A percentile compares a stretch with the other conserved stretches of the same genome.
Evolutionary conservation across 2,113 vertebrate species (phyloP).

Genomic region (Candoia aspera): DNA sequence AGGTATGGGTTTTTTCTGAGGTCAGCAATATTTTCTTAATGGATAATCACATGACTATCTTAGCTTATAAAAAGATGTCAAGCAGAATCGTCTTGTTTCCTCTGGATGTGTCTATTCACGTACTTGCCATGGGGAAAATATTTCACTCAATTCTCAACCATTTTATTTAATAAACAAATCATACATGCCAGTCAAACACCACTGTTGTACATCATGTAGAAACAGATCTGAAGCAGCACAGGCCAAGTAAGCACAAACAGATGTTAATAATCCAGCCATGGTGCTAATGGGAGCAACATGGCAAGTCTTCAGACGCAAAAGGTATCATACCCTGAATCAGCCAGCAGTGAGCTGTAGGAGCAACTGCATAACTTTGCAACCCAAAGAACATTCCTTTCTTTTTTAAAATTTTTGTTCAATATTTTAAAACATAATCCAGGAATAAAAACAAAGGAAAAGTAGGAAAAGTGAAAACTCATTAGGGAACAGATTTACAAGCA

Average conservation of each 20-base stretch:
- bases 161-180: slow-evolving; percentile 55
- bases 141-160: slow-evolving; percentile 54
- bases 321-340: slow-evolving; percentile 41
- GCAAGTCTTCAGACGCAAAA: slow-evolving; percentile 68
- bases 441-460: background rate
- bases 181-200: slow-evolving; percentile 37
- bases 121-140: background rate
- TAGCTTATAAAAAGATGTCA: slow-evolving; percentile 21
- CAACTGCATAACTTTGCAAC: slow-evolving; percentile 39
- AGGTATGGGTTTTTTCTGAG: background rate
- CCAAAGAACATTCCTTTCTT: slow-evolving; percentile 5
- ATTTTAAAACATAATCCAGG: background rate
- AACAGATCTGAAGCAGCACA: slow-evolving; percentile 67
- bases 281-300: slow-evolving; percentile 57
- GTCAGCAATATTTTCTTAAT: slow-evolving; percentile 16
- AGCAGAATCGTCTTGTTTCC: slow-evolving; percentile 1
- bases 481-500: background rate
- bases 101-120: background rate
- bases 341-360: slow-evolving; percentile 50
- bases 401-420: background rate
- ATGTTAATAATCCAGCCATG: slow-evolving; percentile 65
- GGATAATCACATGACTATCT: background rate
- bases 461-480: background rate
- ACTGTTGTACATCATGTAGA: slow-evolving; percentile 61
- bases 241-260: slow-evolving; percentile 72